Evolutionary conservation across 2,797 vertebrate genomes (phyloP).

Genomic region (Mastacembelus armatus): DNA sequence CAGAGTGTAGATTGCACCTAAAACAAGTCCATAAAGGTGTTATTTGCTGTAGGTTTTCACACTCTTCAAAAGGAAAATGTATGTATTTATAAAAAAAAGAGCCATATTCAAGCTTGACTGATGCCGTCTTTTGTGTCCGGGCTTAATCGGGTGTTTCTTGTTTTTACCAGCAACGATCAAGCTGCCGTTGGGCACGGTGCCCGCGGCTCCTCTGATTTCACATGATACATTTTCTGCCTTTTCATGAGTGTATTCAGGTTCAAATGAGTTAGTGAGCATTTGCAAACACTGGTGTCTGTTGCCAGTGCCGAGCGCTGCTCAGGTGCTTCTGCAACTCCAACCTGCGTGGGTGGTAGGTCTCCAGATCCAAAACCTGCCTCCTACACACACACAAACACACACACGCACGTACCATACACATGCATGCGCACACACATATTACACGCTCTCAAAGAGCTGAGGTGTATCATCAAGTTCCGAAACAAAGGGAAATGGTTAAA

Average conservation of each 20-base stretch:
- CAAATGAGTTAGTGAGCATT: constrained; percentile 63
- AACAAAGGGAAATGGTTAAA: constrained; percentile 37
- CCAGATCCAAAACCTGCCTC: constrained; percentile 65
- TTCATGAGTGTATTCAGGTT: constrained; percentile 47
- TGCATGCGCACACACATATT: not conserved
- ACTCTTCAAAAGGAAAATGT: constrained; percentile 11
- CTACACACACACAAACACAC: constrained; percentile 50
- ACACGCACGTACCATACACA: not conserved
- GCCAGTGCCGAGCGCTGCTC: constrained; percentile 56
- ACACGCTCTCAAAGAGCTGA: constrained; percentile 8
- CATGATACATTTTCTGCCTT: constrained; percentile 27
- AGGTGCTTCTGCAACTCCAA: constrained; percentile 71
- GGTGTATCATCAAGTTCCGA: constrained; percentile 48
- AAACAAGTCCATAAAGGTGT: constrained; percentile 51
- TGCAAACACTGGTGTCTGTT: constrained; percentile 69
- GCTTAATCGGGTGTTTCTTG: constrained; percentile 31
- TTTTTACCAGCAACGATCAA: constrained; percentile 21
- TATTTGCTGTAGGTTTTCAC: constrained; percentile 49
- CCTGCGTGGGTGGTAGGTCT: constrained; percentile 70
- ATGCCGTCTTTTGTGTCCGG: constrained; percentile 39
- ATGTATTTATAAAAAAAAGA: constrained; percentile 38
- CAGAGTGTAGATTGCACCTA: constrained; percentile 53
- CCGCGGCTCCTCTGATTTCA: constrained; percentile 42
- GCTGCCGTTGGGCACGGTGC: constrained; percentile 37
- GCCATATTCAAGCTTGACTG: constrained; percentile 42